phyloP scores from a whole-genome alignment of 2,797 vertebrate species.

The Sebastes cheni region DNA sequence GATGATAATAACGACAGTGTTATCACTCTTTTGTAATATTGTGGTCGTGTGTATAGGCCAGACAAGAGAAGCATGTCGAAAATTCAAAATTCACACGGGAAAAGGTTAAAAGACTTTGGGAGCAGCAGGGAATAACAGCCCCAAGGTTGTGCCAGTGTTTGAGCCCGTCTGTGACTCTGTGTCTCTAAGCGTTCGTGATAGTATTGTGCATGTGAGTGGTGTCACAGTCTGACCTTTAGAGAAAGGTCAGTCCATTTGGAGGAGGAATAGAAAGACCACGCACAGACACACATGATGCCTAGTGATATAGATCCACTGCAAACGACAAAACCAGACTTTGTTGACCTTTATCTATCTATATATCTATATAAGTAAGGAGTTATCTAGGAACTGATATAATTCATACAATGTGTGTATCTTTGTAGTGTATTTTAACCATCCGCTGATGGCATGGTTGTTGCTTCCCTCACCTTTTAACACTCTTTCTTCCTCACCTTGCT shows the following conservation, averaged over 20 bases:
- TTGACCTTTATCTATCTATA: slow-evolving; percentile 64
- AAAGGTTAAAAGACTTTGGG: slow-evolving; percentile 53
- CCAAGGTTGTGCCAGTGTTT: slow-evolving; percentile 31
- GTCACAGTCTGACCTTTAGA: slow-evolving; percentile 76
- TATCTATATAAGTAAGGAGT: slow-evolving; percentile 39
- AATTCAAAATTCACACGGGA: slow-evolving; percentile 11
- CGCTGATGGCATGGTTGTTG: neutral
- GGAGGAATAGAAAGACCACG: slow-evolving; percentile 58
- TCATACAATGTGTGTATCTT: neutral
- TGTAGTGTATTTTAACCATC: neutral
- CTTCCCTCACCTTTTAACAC: neutral
- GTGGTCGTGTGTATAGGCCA: neutral
- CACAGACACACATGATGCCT: slow-evolving; percentile 55
- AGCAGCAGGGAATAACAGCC: slow-evolving; percentile 29
- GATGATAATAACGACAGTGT: neutral
- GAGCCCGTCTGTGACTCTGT: slow-evolving; percentile 37
- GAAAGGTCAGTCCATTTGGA: slow-evolving; percentile 74
- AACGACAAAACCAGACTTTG: slow-evolving; percentile 56
- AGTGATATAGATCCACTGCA: slow-evolving; percentile 57
- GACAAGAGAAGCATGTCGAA: neutral
- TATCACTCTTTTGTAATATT: neutral
- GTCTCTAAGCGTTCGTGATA: slow-evolving; percentile 44
- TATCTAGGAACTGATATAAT: slow-evolving; percentile 43
- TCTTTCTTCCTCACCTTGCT: neutral
- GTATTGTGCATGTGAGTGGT: slow-evolving; percentile 76